These are phyloP conservation scores for Hydroisotoma schaefferi DNA, from an alignment of 2,888 invertebrate species.

Conservation along the genomic window DNA sequence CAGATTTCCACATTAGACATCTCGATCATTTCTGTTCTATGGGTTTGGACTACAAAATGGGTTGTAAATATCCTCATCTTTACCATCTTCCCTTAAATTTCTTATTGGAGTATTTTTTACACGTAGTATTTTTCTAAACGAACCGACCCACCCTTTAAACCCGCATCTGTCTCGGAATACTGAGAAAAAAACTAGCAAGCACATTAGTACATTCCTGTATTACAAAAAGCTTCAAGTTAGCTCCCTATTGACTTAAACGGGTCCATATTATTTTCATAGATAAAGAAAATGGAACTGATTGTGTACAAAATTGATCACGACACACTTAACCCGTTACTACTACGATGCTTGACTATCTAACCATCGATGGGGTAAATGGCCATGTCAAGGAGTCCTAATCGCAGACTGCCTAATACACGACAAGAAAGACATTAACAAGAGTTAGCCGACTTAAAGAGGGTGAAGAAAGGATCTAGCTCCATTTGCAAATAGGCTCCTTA, in stretches of 20 bases:
- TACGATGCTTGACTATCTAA: conserved; percentile 5
- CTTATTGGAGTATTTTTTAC: conserved; percentile 8
- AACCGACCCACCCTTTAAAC: background rate
- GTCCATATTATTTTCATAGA: background rate
- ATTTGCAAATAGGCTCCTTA: too few relatives aligned
- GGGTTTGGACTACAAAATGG: conserved; percentile 43
- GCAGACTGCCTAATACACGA: too few relatives aligned
- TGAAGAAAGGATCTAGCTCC: background rate
- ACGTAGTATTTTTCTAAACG: too few relatives aligned
- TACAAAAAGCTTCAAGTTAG: too few relatives aligned
- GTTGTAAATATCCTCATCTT: conserved; percentile 48
- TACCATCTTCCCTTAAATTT: background rate
- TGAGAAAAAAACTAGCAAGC: too few relatives aligned
- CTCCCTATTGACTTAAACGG: background rate
- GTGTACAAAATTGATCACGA: conserved; percentile 10
- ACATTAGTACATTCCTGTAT: too few relatives aligned
- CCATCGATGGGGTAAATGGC: conserved; percentile 2
- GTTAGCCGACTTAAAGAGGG: conserved; percentile 1
- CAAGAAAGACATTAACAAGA: conserved; percentile 3
- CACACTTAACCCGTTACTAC: conserved; percentile 4
- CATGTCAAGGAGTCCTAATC: background rate
- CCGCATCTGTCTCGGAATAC: too few relatives aligned
- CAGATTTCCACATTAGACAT: conserved; percentile 44
- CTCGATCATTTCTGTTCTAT: conserved; percentile 42
- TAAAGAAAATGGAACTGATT: conserved; percentile 5